Evolutionary conservation across 2,113 vertebrate species (phyloP), one percentile per base, ranked within the genome.

Genomic region (Delphinapterus leucas): DNA sequence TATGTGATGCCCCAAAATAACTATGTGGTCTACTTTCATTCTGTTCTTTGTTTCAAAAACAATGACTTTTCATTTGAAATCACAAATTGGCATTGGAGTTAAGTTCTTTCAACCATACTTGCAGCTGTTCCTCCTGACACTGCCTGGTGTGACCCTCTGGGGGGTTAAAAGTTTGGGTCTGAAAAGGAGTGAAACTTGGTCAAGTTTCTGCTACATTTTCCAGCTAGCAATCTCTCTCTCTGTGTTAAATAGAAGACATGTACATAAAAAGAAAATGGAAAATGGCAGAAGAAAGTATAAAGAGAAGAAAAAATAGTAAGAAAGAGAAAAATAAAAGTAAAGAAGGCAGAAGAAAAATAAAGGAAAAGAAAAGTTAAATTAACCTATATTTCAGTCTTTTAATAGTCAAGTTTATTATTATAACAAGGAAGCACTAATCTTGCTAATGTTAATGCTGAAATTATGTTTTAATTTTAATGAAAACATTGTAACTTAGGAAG

Each of bases 1-100:
- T 61, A 65, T 47, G 60, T 5, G 5, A 93, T 88, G 41, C 67
- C 44, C 28, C 97, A 81, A 97, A 98, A 96, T 96, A 96, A 80
- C 31, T 4, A 0, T 9, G 82, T 28, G 38, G 44, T 25, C 58
- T 88, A 74, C 67, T 95, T 85, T 60, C 44, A 68, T 97, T 97
- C 77, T 36, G 38, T 18, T 70, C 63, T 81, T 71, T 79, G 47
- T 88, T 68, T 93, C 28, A 96, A 68, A 96, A 13, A 84, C 5
- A 93, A 89, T 20, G 36, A 49, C 7, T 80, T 98, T 79, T 92
- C 11, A 95, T 1, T 67, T 88, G 44, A 97, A 98, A 93, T 38
- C 60, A 89, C 71, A 77, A 61, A 73, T 6, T 95, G 53, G 67
- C 61, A 73, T 10, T 28, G 41, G n/a, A 63, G 36, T 95, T 82